These are phyloP conservation scores for Willowsia nigromaculata DNA, from an alignment of 2,888 invertebrate species.

Conservation along the genomic window DNA sequence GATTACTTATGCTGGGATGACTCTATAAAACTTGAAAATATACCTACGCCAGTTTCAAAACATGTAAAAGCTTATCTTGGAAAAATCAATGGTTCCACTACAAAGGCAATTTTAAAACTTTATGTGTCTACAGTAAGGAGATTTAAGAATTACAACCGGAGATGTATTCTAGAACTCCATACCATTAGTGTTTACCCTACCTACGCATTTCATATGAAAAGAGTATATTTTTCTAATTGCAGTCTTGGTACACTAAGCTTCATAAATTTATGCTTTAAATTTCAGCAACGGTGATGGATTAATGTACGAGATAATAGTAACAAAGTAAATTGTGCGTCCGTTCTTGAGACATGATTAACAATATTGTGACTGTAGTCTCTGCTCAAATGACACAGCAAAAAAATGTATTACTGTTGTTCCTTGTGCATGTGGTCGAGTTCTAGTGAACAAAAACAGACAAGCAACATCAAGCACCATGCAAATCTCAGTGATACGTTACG, in stretches of 20 bases:
- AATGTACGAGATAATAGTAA: neutral
- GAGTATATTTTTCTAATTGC: no score
- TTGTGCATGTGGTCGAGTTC: slow-evolving; percentile 17
- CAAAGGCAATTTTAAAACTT: no score
- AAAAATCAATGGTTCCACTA: neutral
- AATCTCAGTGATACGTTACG: neutral
- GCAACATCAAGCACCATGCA: neutral
- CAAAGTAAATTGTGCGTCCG: neutral
- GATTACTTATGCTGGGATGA: slow-evolving; percentile 60
- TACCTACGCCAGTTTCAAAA: slow-evolving; percentile 5
- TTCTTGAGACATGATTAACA: slow-evolving; percentile 50
- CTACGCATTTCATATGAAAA: no score
- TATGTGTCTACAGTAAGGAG: no score
- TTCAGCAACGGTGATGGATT: neutral
- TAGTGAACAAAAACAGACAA: slow-evolving; percentile 11
- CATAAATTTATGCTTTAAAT: neutral
- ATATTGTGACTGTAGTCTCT: slow-evolving; percentile 21
- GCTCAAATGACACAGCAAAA: slow-evolving; percentile 56
- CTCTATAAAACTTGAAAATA: slow-evolving; percentile 52
- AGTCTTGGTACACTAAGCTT: no score
- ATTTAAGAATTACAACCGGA: no score
- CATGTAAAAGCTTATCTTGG: neutral
- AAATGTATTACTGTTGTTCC: neutral
- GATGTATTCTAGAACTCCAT: no score
- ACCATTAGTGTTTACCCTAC: no score